Conservation (phyloP, 2,113 vertebrate species). For the Seriola rivoliana region DNA sequence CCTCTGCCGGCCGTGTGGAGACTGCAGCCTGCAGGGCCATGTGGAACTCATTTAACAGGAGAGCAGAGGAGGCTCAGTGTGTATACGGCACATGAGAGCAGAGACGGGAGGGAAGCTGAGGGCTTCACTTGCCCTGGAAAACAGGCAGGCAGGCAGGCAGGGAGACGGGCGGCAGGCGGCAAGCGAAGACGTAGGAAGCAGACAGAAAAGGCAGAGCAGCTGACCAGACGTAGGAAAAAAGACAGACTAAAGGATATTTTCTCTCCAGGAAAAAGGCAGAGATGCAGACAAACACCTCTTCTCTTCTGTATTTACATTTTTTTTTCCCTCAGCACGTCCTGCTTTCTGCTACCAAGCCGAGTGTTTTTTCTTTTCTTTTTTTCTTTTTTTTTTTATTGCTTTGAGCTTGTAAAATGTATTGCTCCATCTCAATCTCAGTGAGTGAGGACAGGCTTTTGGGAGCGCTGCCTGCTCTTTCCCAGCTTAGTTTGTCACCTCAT, state of each 20-base stretch:
- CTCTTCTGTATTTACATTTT: constrained; percentile 30
- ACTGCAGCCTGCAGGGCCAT: constrained; percentile 69
- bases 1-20: constrained; percentile 38
- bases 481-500: constrained; percentile 56
- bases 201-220: constrained; percentile 63
- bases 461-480: constrained; percentile 41
- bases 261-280: constrained; percentile 58
- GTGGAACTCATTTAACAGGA: constrained; percentile 78
- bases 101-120: constrained; percentile 43
- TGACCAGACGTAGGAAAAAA: constrained; percentile 63
- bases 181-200: constrained; percentile 57
- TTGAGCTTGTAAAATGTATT: constrained; percentile 43
- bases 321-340: constrained; percentile 3
- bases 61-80: constrained; percentile 56
- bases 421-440: constrained; percentile 35
- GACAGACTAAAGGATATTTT: constrained; percentile 44
- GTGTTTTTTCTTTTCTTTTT: neutral
- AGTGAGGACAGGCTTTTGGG: constrained; percentile 26
- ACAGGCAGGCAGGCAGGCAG: constrained; percentile 49
- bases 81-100: constrained; percentile 41
- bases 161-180: constrained; percentile 19
- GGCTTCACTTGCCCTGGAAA: constrained; percentile 62
- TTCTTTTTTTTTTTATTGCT: neutral
- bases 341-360: constrained; percentile 22
- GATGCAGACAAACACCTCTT: constrained; percentile 37